Base-by-base conservation (phyloP, 2,797 vertebrate species). In the Catamblyrhynchus diadema region DNA sequence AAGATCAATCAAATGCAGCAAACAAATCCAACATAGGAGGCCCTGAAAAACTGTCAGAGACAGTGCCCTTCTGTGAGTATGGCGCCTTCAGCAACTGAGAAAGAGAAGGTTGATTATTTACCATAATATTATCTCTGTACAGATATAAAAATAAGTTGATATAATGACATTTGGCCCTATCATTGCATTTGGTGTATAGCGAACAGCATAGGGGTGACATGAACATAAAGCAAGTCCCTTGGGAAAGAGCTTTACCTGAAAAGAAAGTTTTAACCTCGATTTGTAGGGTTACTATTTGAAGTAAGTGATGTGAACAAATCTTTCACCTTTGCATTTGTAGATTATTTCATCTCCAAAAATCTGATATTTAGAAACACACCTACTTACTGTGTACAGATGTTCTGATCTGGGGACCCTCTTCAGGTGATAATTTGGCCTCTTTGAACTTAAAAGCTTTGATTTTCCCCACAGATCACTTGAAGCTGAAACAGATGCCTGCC, bases 401-500 rank as follows among this genome's bases (percentile, higher is more conserved):
- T 95, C 56, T 92, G 57, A 59, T 59, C 45, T 81, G 45, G 50
- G n/a, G 16, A 89, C 42, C 25, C n/a, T 92, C 45, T 74, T 78
- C 84, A 89, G 74, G 79, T 93, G 79, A 60, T 85, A 69, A 62
- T 87, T 92, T 81, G 66, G 30, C 56, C 73, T 80, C 78, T 95
- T 86, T 86, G 83, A 92, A 73, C 35, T 13, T 22, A 42, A 60
- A 77, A 73, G 48, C 23, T 57, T 88, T 59, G 56, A 64, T 81
- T 78, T 53, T 8, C 41, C 66, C 30, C 14, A 13, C 44, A 59
- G 82, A 86, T 23, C 27, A 13, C 80, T 75, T 81, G 77, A 95
- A 92, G 59, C 62, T 84, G 86, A 88, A 94, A 73, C 77, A 93
- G 77, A 79, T 91, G 75, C 62, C 66, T 91, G 62, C 13, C 83